A percentile compares a stretch with the other conserved stretches of the same genome.
Conservation (phyloP, 2,113 vertebrate species). For the Callaeas wilsoni region DNA sequence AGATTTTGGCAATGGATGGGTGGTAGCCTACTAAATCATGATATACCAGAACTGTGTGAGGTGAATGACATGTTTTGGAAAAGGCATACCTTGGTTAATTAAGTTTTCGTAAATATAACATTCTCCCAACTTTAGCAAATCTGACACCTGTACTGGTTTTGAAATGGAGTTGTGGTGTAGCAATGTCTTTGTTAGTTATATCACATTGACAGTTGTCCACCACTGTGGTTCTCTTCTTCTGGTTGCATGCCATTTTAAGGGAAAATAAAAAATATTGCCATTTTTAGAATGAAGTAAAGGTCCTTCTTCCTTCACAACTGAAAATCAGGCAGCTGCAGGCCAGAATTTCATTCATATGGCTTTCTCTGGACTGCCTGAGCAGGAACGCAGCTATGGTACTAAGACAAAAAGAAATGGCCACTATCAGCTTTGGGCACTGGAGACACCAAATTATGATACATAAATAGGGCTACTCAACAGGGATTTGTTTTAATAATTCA, state of each 20-base stretch:
- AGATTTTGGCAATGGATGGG: not conserved
- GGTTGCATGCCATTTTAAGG: not conserved
- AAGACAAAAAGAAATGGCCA: slow-evolving; percentile 23
- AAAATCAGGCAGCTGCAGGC: slow-evolving; percentile 58
- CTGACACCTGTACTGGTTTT: not conserved
- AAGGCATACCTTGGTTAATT: not conserved
- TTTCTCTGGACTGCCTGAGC: slow-evolving; percentile 65
- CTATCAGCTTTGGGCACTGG: slow-evolving; percentile 2
- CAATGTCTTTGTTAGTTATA: not conserved
- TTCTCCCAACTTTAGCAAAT: not conserved
- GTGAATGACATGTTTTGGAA: not conserved
- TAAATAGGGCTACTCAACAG: not conserved
- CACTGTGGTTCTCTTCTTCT: not conserved
- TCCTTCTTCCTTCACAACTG: slow-evolving; percentile 41
- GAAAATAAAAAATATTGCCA: slow-evolving; percentile 17
- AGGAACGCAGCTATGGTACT: not conserved
- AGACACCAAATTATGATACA: not conserved
- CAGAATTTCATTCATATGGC: slow-evolving; percentile 60
- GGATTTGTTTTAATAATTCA: not conserved
- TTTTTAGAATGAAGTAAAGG: not conserved
- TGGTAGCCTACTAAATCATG: not conserved
- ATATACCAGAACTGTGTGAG: not conserved
- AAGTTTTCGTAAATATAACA: not conserved
- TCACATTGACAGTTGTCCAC: not conserved
- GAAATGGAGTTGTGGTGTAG: not conserved